A percentile compares a stretch with the other conserved stretches of the same genome.
These are phyloP conservation scores for Chiroxiphia lanceolata DNA, from an alignment of 2,797 vertebrate species.

Conservation along the genomic window DNA sequence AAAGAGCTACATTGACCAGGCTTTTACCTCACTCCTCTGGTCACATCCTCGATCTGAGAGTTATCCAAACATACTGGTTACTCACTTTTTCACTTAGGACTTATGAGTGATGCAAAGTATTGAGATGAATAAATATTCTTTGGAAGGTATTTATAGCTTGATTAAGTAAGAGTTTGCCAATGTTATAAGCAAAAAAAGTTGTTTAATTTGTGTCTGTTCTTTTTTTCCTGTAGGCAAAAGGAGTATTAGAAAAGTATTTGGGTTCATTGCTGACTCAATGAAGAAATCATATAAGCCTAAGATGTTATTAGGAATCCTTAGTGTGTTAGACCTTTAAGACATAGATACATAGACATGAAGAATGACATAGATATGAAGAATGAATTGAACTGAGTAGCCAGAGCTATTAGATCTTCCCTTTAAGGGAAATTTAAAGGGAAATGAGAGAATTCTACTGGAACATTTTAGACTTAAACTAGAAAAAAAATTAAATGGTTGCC, in stretches of 20 bases:
- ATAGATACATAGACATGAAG: not conserved
- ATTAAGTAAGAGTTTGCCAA: not conserved
- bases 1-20: rapidly evolving
- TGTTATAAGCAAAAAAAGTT: not conserved
- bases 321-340: not conserved
- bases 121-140: not conserved
- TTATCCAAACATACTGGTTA: not conserved
- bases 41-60: not conserved
- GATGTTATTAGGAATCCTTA: not conserved
- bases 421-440: not conserved
- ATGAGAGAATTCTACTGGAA: not conserved
- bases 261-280: not conserved
- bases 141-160: not conserved
- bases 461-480: not conserved
- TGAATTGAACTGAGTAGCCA: not conserved
- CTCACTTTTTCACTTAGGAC: not conserved
- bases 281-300: not conserved
- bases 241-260: not conserved
- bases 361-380: not conserved
- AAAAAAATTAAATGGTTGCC: not conserved
- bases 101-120: not conserved
- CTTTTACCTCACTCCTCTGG: not conserved
- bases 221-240: not conserved
- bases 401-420: not conserved
- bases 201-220: not conserved